These are phyloP conservation scores for Eristalinus sepulchralis DNA, from an alignment of 2,888 invertebrate species.

Conservation along the genomic window DNA sequence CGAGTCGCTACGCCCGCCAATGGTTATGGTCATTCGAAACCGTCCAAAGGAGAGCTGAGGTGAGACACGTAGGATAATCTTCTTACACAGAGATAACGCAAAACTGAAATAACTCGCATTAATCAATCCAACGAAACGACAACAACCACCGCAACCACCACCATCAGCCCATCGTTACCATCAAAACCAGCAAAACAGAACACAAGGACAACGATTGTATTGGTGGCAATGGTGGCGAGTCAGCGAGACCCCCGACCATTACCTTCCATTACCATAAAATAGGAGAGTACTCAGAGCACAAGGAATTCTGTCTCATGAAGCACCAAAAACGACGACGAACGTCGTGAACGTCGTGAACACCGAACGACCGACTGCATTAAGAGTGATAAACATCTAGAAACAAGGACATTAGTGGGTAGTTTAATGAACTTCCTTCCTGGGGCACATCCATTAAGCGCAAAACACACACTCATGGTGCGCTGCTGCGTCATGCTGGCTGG, in stretches of 20 bases:
- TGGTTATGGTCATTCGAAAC: conserved; percentile 23
- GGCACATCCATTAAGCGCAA: conserved; percentile 44
- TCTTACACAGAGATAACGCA: conserved; percentile 35
- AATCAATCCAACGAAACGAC: conserved; percentile 56
- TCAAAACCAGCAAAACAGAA: neutral
- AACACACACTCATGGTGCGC: conserved; percentile 1
- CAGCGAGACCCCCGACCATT: conserved; percentile 51
- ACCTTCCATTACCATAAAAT: conserved; percentile 71
- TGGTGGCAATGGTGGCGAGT: neutral
- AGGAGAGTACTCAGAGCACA: conserved; percentile 31
- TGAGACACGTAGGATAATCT: conserved; percentile 44
- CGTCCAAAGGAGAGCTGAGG: conserved; percentile 10
- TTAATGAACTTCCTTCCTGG: conserved; percentile 70
- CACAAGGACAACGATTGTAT: neutral
- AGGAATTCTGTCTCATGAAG: conserved; percentile 23
- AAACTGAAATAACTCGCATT: conserved; percentile 64
- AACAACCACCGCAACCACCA: neutral
- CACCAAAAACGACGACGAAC: neutral
- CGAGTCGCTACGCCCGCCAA: neutral
- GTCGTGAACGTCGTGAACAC: neutral
- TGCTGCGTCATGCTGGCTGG: conserved; percentile 63
- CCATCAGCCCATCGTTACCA: neutral
- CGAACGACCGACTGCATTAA: conserved; percentile 51
- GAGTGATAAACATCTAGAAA: conserved; percentile 68
- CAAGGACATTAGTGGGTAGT: conserved; percentile 69